Conservation (phyloP, 2,113 vertebrate genomes). For the Eublepharis macularius region DNA sequence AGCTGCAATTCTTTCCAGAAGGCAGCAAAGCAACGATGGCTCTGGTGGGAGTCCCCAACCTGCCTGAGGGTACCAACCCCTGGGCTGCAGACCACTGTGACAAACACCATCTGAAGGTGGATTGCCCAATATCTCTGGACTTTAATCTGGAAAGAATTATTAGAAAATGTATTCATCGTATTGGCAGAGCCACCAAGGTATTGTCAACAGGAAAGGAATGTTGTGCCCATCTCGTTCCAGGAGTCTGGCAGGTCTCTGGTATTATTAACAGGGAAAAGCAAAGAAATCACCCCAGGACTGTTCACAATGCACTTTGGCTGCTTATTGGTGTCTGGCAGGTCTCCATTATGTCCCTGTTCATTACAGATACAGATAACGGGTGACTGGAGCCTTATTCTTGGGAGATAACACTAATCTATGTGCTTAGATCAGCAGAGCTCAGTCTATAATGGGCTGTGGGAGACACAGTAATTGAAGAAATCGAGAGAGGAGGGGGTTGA, state of each 20-base stretch:
- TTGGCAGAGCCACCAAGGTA: background rate
- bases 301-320: slow-evolving; percentile 25
- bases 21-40: too few species aligned
- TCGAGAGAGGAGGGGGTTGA: background rate
- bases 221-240: background rate
- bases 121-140: background rate
- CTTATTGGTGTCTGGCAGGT: slow-evolving; percentile 48
- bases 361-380: slow-evolving; percentile 55
- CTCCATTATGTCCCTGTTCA: slow-evolving; percentile 50
- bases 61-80: too few species aligned
- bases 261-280: slow-evolving; percentile 2
- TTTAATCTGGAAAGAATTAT: background rate
- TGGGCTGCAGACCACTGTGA: too few species aligned
- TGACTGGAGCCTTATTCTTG: slow-evolving; percentile 42
- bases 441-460: slow-evolving; percentile 32
- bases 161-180: background rate
- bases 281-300: slow-evolving; percentile 23
- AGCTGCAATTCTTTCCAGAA: too few species aligned
- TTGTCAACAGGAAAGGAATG: background rate
- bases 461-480: slow-evolving; percentile 23
- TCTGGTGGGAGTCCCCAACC: too few species aligned
- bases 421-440: slow-evolving; percentile 36
- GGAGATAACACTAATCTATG: slow-evolving; percentile 58
- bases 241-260: slow-evolving; percentile 6
- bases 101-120: background rate